A percentile compares a stretch with the other conserved stretches of the same genome.
Conservation (phyloP, 2,113 vertebrate species). For the Podarcis muralis region DNA sequence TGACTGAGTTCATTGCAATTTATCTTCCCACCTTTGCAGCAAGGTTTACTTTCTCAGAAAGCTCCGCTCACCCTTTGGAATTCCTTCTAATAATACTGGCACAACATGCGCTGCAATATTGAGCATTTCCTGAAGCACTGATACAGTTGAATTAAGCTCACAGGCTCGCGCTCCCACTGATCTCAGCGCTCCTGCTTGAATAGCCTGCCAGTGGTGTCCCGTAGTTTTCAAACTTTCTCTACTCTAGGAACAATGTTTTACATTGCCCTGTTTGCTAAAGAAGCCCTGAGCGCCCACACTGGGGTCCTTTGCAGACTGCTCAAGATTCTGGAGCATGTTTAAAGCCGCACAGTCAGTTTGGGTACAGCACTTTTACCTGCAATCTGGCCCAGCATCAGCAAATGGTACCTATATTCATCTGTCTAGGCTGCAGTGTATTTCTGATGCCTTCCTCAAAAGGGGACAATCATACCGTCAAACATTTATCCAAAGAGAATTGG, state of each 20-base stretch:
- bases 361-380: background rate
- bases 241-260: background rate
- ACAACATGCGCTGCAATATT: background rate
- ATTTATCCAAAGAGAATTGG: too few relatives aligned
- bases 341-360: background rate
- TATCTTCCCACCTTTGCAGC: background rate
- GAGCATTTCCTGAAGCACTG: background rate
- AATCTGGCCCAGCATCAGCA: too few relatives aligned
- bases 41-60: slow-evolving; percentile 16
- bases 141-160: background rate
- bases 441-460: too few relatives aligned
- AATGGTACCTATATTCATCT: too few relatives aligned
- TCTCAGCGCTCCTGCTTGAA: background rate
- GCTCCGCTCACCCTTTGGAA: background rate
- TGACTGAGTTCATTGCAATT: slow-evolving; percentile 4
- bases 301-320: background rate
- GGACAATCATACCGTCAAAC: too few relatives aligned
- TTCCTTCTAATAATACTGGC: slow-evolving; percentile 1
- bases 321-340: background rate
- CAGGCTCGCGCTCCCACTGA: background rate
- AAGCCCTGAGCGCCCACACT: background rate
- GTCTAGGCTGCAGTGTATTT: too few relatives aligned
- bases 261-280: background rate
- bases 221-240: background rate
- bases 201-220: background rate